phyloP scores from a whole-genome alignment of 2,797 vertebrate genomes.

The Silurus aristotelis region DNA sequence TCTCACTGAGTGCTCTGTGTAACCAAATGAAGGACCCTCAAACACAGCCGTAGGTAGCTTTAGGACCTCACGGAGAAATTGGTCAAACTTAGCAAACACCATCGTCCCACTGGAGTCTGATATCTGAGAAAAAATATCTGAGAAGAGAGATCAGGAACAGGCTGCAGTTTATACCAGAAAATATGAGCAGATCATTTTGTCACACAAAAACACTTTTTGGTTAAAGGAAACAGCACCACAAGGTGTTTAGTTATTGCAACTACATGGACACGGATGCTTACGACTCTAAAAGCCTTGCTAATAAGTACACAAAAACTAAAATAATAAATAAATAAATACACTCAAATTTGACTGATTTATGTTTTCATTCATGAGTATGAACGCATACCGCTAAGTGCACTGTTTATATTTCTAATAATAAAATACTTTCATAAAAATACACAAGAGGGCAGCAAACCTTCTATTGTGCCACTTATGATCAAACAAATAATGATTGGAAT shows the following conservation, averaged over 20 bases:
- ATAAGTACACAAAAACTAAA: neutral
- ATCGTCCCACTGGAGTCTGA: slow-evolving; percentile 89
- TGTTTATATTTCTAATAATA: neutral
- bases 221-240: slow-evolving; percentile 20
- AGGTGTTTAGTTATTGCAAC: slow-evolving; percentile 8
- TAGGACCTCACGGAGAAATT: slow-evolving; percentile 90
- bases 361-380: neutral
- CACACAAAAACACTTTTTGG: neutral
- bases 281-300: neutral
- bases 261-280: neutral
- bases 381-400: neutral
- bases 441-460: slow-evolving; percentile 39
- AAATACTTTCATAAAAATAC: neutral
- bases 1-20: slow-evolving; percentile 89
- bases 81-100: slow-evolving; percentile 91
- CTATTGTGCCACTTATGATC: slow-evolving; percentile 36
- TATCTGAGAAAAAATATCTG: slow-evolving; percentile 97
- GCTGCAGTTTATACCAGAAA: neutral
- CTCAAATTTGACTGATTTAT: neutral
- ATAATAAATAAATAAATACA: neutral
- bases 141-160: neutral
- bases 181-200: neutral
- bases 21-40: slow-evolving; percentile 95
- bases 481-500: neutral
- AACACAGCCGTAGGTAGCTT: slow-evolving; percentile 96